Conservation (phyloP, 2,888 invertebrate genomes). For the Dicycla oo region DNA sequence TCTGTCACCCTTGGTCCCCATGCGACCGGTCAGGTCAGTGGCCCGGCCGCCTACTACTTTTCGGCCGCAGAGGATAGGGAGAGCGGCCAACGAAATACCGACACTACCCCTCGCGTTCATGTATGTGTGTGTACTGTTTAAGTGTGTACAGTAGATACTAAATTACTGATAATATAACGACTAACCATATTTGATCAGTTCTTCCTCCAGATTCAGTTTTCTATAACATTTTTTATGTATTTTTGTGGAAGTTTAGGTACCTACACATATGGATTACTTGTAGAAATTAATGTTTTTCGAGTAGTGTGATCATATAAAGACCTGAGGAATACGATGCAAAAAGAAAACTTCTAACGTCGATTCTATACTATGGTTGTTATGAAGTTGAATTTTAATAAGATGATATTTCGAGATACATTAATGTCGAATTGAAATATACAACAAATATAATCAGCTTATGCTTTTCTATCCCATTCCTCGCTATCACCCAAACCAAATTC, state of each 20-base stretch:
- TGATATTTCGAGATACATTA: not conserved
- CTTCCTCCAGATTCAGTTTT: not conserved
- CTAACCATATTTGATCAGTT: not conserved
- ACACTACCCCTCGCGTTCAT: too few relatives aligned
- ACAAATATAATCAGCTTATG: not conserved
- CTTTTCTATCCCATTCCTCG: not conserved
- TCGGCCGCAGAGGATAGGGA: too few relatives aligned
- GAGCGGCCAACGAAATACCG: too few relatives aligned
- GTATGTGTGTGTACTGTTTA: too few relatives aligned
- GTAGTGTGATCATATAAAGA: not conserved
- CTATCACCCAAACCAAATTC: conserved; percentile 8
- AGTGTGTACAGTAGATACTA: not conserved
- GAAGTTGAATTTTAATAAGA: not conserved
- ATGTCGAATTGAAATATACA: not conserved
- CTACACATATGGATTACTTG: not conserved
- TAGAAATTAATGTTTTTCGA: not conserved
- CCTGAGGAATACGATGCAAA: not conserved
- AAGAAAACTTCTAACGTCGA: not conserved
- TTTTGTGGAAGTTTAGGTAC: not conserved
- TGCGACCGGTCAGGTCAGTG: too few relatives aligned
- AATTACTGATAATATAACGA: not conserved
- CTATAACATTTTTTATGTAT: not conserved
- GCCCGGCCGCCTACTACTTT: too few relatives aligned
- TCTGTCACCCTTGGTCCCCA: too few relatives aligned
- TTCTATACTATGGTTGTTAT: not conserved